Percentiles rank a stretch among this genome's conserved stretches.
Conservation (phyloP, 2,113 vertebrate genomes). For the Phaetusa simplex region DNA sequence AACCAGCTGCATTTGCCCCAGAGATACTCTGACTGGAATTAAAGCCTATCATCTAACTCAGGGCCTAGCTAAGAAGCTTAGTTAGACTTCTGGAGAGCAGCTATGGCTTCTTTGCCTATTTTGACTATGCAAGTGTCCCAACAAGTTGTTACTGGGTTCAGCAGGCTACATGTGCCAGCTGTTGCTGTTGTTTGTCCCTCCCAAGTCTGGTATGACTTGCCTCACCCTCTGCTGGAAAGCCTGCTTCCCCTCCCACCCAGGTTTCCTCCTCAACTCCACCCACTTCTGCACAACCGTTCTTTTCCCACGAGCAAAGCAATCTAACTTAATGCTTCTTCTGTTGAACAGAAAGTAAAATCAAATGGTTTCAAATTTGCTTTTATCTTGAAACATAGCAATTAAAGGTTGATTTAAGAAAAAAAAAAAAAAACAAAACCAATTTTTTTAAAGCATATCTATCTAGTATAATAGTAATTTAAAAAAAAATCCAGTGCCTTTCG, state of each 20-base stretch:
- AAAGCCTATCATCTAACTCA: not conserved
- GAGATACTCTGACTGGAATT: not conserved
- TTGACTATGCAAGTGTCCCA: not conserved
- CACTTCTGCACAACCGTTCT: not conserved
- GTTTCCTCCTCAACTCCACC: not conserved
- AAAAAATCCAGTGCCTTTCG: not conserved
- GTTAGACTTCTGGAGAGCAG: not conserved
- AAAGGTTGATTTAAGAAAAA: not conserved
- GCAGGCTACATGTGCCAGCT: not conserved
- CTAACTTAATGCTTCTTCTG: not conserved
- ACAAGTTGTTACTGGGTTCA: not conserved
- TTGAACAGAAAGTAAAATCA: not conserved
- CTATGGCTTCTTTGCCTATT: not conserved
- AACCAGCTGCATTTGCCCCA: not conserved
- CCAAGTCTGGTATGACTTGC: not conserved
- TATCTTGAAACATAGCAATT: not conserved
- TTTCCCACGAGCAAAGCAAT: not conserved
- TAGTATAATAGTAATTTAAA: not conserved
- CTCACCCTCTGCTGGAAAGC: not conserved
- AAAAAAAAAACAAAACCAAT: not conserved
- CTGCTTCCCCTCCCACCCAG: not conserved
- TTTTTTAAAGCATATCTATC: not conserved
- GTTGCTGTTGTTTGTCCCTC: not conserved
- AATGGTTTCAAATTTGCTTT: not conserved
- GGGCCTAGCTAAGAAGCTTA: not conserved